Percentiles rank a stretch among this genome's conserved stretches.
Evolutionary conservation across 2,113 vertebrate genomes (phyloP).

Genomic region (Tachysurus fulvidraco): DNA sequence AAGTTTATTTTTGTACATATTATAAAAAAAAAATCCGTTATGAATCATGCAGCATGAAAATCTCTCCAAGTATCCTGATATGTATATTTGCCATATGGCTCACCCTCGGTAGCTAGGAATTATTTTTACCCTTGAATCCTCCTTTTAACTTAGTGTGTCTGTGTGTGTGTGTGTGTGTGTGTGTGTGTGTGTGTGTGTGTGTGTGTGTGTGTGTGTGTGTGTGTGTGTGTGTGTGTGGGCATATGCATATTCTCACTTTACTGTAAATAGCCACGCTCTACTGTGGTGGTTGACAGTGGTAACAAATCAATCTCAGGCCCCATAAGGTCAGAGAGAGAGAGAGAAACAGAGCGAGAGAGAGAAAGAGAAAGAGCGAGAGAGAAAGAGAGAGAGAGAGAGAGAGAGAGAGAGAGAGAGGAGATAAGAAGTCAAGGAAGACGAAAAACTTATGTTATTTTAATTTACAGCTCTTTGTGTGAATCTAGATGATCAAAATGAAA

Average conservation of each 20-base stretch:
- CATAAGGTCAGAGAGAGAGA: background rate
- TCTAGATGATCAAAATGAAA: background rate
- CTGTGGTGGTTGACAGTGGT: background rate
- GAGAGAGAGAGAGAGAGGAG: background rate
- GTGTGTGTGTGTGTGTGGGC: background rate
- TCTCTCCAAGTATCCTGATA: conserved; percentile 6
- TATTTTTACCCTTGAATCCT: conserved; percentile 17
- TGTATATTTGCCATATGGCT: conserved; percentile 27
- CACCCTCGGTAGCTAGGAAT: background rate
- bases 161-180: background rate
- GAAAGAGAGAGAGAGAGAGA: no score
- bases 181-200: background rate
- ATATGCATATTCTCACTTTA: background rate
- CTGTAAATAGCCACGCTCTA: conserved; percentile 7
- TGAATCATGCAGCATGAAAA: conserved; percentile 7
- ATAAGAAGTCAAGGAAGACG: background rate
- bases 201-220: background rate
- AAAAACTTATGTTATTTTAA: background rate
- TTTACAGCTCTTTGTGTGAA: background rate
- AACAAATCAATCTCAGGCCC: conserved; percentile 17
- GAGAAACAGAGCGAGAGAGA: background rate
- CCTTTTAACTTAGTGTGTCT: conserved; percentile 1
- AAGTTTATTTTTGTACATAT: conserved; percentile 3
- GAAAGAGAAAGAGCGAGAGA: background rate
- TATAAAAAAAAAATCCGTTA: background rate